Percentiles rank a stretch among this genome's conserved stretches.
These are phyloP conservation scores for Callinectes sapidus DNA, from an alignment of 2,888 invertebrate genomes.

Conservation along the genomic window DNA sequence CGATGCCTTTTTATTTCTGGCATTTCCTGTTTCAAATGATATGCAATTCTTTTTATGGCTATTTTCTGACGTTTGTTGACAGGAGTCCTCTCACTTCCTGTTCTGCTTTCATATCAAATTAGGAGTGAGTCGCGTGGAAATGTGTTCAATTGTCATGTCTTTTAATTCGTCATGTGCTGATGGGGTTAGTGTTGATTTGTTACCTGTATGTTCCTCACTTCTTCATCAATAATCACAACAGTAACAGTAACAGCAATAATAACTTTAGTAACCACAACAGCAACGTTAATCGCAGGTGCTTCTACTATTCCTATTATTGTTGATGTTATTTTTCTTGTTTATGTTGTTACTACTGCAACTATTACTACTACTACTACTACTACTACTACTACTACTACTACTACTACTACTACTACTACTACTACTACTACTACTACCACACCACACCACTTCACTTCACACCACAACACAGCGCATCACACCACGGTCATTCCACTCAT, in stretches of 20 bases:
- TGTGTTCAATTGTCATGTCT: background rate
- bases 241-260: background rate
- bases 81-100: no score
- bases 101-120: background rate
- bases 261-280: background rate
- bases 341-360: no score
- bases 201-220: background rate
- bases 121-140: background rate
- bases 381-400: background rate
- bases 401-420: background rate
- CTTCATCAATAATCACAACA: background rate
- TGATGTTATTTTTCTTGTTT: no score
- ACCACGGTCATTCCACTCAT: background rate
- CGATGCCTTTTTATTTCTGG: background rate
- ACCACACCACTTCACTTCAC: no score
- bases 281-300: background rate
- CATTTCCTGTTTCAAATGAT: background rate
- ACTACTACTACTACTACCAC: background rate
- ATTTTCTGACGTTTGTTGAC: background rate
- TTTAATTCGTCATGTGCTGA: background rate
- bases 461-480: background rate
- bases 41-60: background rate
- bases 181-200: background rate
- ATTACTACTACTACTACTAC: no score
- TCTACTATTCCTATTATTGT: no score